Percentiles rank a stretch among this genome's conserved stretches.
phyloP scores from a whole-genome alignment of 1,140 invertebrate genomes.

The Drosophila kohkoa region DNA sequence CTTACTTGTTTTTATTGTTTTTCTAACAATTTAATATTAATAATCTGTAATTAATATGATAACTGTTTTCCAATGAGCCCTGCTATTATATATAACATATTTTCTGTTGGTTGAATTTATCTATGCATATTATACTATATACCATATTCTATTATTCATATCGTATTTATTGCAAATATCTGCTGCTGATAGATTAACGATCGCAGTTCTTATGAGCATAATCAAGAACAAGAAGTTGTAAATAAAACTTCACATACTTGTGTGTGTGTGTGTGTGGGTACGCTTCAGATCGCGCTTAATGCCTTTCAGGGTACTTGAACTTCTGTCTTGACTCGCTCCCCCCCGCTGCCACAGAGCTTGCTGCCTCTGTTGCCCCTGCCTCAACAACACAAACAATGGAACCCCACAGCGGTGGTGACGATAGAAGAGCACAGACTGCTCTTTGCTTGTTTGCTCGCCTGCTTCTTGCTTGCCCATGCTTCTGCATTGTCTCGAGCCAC shows the following conservation, averaged over 20 bases:
- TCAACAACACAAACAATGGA: conserved; percentile 32
- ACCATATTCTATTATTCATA: neutral
- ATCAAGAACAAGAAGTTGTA: neutral
- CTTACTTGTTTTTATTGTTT: too few relatives aligned
- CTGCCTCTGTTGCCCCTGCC: neutral
- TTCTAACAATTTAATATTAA: too few relatives aligned
- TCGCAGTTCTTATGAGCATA: neutral
- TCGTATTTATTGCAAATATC: too few relatives aligned
- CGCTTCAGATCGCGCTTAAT: conserved; percentile 33
- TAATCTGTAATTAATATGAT: too few relatives aligned
- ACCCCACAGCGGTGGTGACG: conserved; percentile 34
- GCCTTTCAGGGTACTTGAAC: conserved; percentile 67
- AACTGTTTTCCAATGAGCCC: too few relatives aligned
- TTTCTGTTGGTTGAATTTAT: too few relatives aligned
- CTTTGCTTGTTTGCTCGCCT: conserved; percentile 28
- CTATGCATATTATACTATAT: too few relatives aligned
- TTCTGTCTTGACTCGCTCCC: conserved; percentile 36
- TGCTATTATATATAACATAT: too few relatives aligned
- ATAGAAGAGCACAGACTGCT: conserved; percentile 16
- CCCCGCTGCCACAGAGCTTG: neutral
- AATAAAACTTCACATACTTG: neutral
- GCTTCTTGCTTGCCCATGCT: conserved; percentile 15
- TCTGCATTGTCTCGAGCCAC: conserved; percentile 61
- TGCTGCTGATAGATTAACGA: too few relatives aligned
- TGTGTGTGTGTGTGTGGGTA: conserved; percentile 12